Evolutionary conservation across 2,113 vertebrate species (phyloP).

Genomic region (Colossoma macropomum): DNA sequence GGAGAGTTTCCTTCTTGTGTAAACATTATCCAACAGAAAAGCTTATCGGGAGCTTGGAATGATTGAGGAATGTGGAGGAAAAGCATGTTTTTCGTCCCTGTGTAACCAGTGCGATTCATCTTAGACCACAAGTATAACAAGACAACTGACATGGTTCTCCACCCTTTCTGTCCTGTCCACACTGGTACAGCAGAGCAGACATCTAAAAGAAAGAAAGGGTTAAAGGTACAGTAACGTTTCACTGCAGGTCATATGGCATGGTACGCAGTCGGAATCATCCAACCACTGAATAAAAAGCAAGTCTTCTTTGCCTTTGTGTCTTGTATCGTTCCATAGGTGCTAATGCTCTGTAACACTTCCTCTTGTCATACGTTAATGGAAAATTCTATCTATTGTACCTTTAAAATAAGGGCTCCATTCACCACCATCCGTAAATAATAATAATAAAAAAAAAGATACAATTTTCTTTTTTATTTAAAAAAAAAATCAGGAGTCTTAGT

Average conservation of each 20-base stretch:
- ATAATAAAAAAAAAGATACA: neutral
- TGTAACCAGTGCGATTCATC: conserved; percentile 17
- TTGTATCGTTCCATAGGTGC: neutral
- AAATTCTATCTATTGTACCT: neutral
- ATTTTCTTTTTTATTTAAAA: neutral
- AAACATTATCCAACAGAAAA: neutral
- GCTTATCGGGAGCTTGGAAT: too few species aligned
- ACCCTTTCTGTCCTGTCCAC: neutral
- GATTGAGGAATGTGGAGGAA: conserved; percentile 11
- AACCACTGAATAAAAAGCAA: neutral
- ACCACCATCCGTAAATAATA: conserved; percentile 4
- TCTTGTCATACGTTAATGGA: neutral
- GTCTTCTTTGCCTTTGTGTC: too few species aligned
- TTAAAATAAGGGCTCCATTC: conserved; percentile 18
- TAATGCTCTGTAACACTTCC: neutral
- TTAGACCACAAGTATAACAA: neutral
- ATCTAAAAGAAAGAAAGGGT: neutral
- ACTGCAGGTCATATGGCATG: neutral
- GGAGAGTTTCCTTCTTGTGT: neutral
- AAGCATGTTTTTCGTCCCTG: neutral
- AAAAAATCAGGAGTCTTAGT: neutral
- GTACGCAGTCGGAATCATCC: neutral
- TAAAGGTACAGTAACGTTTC: neutral
- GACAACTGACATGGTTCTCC: neutral
- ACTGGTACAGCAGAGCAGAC: conserved; percentile 1